Evolutionary conservation across 2,888 invertebrate species (phyloP).

Genomic region (Dasysyrphus tricinctus): DNA sequence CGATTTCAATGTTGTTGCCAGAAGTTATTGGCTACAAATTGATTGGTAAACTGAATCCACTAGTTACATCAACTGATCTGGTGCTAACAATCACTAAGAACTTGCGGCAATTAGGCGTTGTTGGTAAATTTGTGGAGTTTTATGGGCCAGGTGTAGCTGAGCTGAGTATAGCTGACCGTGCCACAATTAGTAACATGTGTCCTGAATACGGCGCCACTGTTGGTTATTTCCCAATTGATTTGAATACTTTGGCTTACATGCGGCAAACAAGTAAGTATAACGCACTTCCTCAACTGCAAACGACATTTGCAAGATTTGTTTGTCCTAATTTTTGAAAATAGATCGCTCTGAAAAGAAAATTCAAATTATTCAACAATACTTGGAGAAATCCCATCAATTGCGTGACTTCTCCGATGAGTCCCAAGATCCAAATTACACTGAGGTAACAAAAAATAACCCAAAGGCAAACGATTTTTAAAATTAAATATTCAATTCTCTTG

Average conservation of each 20-base stretch:
- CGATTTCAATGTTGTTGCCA: slow-evolving; percentile 98
- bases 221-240: slow-evolving; percentile 97
- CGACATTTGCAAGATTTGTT: too few relatives aligned
- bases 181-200: slow-evolving; percentile 99
- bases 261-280: slow-evolving; percentile 90
- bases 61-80: slow-evolving; percentile 97
- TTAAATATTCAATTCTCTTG: neutral
- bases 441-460: slow-evolving; percentile 79
- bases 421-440: slow-evolving; percentile 94
- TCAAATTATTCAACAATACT: slow-evolving; percentile 90
- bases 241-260: slow-evolving; percentile 91
- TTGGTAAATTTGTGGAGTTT: slow-evolving; percentile 99
- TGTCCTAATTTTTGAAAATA: slow-evolving; percentile 80
- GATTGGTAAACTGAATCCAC: slow-evolving; percentile 90
- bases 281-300: neutral
- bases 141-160: slow-evolving; percentile 96
- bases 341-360: slow-evolving; percentile 92
- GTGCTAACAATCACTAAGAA: slow-evolving; percentile 98
- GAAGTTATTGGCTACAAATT: slow-evolving; percentile 97
- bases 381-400: slow-evolving; percentile 92
- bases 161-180: slow-evolving; percentile 97
- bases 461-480: neutral
- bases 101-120: slow-evolving; percentile 96
- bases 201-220: slow-evolving; percentile 99
- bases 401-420: slow-evolving; percentile 90